Conservation (phyloP, 2,113 vertebrate species). For the Xiphias gladius region DNA sequence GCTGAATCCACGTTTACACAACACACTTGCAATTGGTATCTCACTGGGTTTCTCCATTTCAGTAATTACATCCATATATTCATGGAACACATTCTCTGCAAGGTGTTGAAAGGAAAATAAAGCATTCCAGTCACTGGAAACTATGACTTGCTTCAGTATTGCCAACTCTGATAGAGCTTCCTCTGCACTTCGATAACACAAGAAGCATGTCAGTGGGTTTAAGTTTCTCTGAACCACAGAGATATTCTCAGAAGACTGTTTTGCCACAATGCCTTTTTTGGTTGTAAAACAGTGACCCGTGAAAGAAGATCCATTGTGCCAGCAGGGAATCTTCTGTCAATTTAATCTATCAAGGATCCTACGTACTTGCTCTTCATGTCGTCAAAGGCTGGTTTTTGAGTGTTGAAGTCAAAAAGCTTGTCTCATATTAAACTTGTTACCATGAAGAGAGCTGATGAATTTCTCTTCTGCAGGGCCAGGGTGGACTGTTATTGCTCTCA, state of each 20-base stretch:
- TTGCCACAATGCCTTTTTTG: too few relatives aligned
- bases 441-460: background rate
- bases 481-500: background rate
- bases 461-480: background rate
- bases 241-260: too few relatives aligned
- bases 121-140: constrained; percentile 16
- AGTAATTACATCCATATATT: background rate
- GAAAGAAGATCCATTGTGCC: too few relatives aligned
- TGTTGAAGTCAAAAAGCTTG: background rate
- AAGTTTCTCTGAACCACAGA: background rate
- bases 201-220: too few relatives aligned
- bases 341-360: background rate
- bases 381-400: constrained; percentile 2
- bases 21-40: too few relatives aligned
- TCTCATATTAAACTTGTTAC: too few relatives aligned
- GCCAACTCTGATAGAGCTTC: background rate
- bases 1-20: too few relatives aligned
- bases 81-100: background rate
- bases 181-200: background rate
- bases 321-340: too few relatives aligned
- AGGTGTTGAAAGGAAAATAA: constrained; percentile 15
- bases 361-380: constrained; percentile 9
- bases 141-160: background rate
- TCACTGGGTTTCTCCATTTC: background rate
- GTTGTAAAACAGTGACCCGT: too few relatives aligned